phyloP scores from a whole-genome alignment of 2,888 invertebrate species.

The Nemoura dubitans region DNA sequence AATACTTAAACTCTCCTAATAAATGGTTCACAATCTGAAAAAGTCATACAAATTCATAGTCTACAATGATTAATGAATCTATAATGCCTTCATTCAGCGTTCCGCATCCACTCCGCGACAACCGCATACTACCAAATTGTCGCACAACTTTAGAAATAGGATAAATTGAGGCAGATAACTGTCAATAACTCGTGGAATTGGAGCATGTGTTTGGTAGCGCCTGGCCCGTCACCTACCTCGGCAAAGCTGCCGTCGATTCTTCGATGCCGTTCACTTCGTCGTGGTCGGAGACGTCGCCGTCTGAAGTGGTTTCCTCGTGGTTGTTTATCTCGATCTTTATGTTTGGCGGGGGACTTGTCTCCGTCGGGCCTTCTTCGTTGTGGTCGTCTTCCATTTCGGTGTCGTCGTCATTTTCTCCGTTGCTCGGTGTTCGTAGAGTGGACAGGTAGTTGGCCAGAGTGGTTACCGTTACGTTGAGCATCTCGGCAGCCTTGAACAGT shows the following conservation, averaged over 20 bases:
- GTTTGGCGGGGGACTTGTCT: neutral
- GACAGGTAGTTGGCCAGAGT: slow-evolving; percentile 77
- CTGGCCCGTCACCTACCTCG: slow-evolving; percentile 17
- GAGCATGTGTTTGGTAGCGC: neutral
- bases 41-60: neutral
- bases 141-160: slow-evolving; percentile 7
- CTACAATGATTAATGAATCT: neutral
- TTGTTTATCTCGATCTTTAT: slow-evolving; percentile 10
- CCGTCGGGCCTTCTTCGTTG: slow-evolving; percentile 48
- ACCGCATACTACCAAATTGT: neutral
- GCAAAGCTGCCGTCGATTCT: neutral
- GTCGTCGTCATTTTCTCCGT: slow-evolving; percentile 45
- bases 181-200: neutral
- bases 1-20: neutral
- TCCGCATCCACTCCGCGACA: neutral
- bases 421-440: slow-evolving; percentile 61
- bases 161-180: neutral
- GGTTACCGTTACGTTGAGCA: slow-evolving; percentile 78
- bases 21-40: neutral
- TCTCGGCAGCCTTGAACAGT: slow-evolving; percentile 76
- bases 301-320: slow-evolving; percentile 3
- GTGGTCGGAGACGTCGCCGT: neutral
- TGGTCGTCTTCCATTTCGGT: slow-evolving; percentile 57
- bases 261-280: slow-evolving; percentile 30
- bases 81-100: neutral